phyloP scores from a whole-genome alignment of 53 echinoderm and acorn worm genomes.

The Zoroaster sp. region DNA sequence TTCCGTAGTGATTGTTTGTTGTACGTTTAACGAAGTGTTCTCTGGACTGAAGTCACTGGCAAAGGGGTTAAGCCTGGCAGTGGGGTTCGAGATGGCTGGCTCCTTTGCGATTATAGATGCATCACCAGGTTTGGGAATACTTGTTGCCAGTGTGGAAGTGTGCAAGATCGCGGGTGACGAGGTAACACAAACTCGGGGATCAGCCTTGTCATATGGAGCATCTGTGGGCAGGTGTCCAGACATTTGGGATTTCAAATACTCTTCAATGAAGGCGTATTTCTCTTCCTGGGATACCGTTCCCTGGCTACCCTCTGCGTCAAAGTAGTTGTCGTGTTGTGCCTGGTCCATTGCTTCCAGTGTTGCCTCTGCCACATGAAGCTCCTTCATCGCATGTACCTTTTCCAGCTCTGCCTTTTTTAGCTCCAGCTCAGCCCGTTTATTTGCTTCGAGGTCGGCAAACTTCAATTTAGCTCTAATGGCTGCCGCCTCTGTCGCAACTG shows the following conservation, averaged over 20 bases:
- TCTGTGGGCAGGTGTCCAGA: too few species aligned
- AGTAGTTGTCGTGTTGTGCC: not conserved
- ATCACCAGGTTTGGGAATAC: too few species aligned
- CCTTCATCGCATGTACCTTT: slow-evolving; percentile 13
- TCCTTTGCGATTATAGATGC: too few species aligned
- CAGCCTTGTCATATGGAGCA: too few species aligned
- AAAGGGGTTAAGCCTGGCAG: too few species aligned
- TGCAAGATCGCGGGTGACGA: too few species aligned
- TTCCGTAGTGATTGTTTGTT: too few species aligned
- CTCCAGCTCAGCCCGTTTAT: slow-evolving; percentile 2
- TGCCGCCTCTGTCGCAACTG: slow-evolving; percentile 21
- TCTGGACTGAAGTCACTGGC: too few species aligned
- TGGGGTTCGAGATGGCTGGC: not conserved
- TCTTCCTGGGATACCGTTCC: not conserved
- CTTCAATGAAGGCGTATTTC: not conserved
- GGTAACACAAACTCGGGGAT: too few species aligned
- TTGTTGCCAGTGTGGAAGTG: too few species aligned
- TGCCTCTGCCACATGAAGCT: not conserved
- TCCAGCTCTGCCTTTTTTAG: slow-evolving; percentile 1
- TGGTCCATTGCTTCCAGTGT: not conserved
- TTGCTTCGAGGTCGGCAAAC: not conserved
- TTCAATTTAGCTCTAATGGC: not conserved
- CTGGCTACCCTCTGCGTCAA: not conserved
- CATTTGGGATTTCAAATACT: not conserved
- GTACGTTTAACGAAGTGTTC: too few species aligned